phyloP scores from a whole-genome alignment of 2,113 vertebrate species.

The Sturnira hondurensis region DNA sequence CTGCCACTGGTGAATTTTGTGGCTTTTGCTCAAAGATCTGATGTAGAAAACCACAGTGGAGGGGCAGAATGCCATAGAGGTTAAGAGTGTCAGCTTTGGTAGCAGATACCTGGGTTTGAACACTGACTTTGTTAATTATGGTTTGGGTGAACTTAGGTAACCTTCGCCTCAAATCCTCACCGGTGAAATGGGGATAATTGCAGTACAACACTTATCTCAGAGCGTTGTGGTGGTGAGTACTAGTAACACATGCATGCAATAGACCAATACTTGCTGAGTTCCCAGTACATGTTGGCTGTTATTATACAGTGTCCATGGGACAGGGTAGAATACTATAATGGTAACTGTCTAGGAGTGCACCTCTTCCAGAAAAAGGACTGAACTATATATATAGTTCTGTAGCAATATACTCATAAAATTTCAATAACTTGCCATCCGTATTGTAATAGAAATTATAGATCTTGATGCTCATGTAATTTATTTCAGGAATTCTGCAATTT shows the following conservation, averaged over 20 bases:
- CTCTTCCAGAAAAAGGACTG: neutral
- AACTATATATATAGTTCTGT: neutral
- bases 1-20: neutral
- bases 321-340: neutral
- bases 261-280: neutral
- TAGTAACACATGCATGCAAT: neutral
- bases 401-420: neutral
- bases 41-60: neutral
- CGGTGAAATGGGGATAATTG: neutral
- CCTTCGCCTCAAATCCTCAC: neutral
- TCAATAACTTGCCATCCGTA: neutral
- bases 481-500: conserved; percentile 1
- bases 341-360: neutral
- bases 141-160: neutral
- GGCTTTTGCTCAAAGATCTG: neutral
- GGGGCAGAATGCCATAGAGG: neutral
- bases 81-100: neutral
- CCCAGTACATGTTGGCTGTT: neutral
- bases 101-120: neutral
- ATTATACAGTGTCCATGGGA: neutral
- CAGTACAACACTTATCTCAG: neutral
- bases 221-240: neutral
- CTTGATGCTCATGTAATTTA: neutral
- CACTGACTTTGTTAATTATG: neutral
- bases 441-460: neutral